Base-by-base conservation (phyloP, 1,140 invertebrate species). In the Tribolium madens region DNA sequence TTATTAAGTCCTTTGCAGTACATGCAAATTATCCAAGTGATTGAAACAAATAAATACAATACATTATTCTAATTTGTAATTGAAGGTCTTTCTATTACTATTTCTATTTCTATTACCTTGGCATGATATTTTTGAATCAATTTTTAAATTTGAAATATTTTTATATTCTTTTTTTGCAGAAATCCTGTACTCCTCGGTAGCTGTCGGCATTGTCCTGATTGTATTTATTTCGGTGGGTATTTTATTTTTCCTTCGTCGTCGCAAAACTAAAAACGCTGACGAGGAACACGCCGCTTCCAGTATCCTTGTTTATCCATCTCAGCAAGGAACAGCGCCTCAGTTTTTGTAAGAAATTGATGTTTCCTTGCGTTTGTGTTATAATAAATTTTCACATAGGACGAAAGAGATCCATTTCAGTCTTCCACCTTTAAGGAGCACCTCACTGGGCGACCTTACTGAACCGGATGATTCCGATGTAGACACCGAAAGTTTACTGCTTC, bases 371-470 rank as follows among this genome's bases (percentile, higher is more conserved):
- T 36, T 46, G 26, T 71, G 2, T 13, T 47, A 9, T 42, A 14
- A 71, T 71, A 36, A n/a, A 36, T 50, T 52, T 42, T 46, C 21
- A 17, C 84, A 48, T 84, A 91, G 90, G 82, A 91, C 90, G 1
- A 91, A 91, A 81, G 90, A 91, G 80, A 90, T 91, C 36, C 89
- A 90, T 84, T 91, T 91, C 82, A 90, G 89, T 17, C 85, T 91
- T 76, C 91, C 91, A 1, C 88, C 89, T 12, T 84, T 91, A 7
- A 86, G 90, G 1, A 90, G 89, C 52, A 88, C 88, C 9, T 91
- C 91, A 2, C 84, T 91, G n/a, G 89, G 89, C 13, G 89, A 91
- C 78, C 81, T 91, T 21, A 79, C 81, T 36, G 80, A 84, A 53
- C 80, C 80, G 70, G 82, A 87, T 33, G 88, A 89, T 80, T 86